Percentiles rank a stretch among this genome's conserved stretches.
Evolutionary conservation across 1,140 invertebrate genomes (phyloP).

Genomic region (Matsumurasca onukii): DNA sequence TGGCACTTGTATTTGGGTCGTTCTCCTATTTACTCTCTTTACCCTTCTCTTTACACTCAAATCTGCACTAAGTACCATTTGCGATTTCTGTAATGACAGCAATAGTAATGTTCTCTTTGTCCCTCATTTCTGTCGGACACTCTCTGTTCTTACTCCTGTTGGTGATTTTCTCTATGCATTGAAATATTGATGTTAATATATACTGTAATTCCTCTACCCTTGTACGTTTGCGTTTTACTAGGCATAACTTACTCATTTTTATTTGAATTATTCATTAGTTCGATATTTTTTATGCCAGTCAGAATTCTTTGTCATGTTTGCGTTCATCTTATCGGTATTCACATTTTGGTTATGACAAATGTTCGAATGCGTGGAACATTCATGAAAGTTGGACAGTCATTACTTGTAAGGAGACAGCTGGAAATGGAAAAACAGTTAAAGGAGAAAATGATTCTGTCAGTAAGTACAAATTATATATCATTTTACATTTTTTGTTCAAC

Average conservation of each 20-base stretch:
- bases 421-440: constrained; percentile 93
- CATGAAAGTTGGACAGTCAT: constrained; percentile 93
- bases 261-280: constrained; percentile 63
- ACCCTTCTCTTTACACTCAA: constrained; percentile 65
- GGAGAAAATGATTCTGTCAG: constrained; percentile 95
- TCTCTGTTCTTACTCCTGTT: constrained; percentile 61
- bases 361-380: constrained; percentile 93
- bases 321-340: constrained; percentile 89
- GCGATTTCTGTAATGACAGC: constrained; percentile 61
- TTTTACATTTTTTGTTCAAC: no score
- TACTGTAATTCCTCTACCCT: constrained; percentile 87
- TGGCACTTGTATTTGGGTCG: constrained; percentile 38
- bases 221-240: constrained; percentile 79
- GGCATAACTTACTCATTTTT: constrained; percentile 76
- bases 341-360: constrained; percentile 91
- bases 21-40: constrained; percentile 50
- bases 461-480: no score
- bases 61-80: constrained; percentile 60
- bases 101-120: constrained; percentile 62
- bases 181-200: constrained; percentile 90
- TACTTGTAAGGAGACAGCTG: constrained; percentile 81
- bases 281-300: constrained; percentile 55
- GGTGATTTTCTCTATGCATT: constrained; percentile 83
- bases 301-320: constrained; percentile 81
- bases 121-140: constrained; percentile 52